Base-by-base conservation (phyloP, 2,113 vertebrate genomes). In the Bubo bubo region DNA sequence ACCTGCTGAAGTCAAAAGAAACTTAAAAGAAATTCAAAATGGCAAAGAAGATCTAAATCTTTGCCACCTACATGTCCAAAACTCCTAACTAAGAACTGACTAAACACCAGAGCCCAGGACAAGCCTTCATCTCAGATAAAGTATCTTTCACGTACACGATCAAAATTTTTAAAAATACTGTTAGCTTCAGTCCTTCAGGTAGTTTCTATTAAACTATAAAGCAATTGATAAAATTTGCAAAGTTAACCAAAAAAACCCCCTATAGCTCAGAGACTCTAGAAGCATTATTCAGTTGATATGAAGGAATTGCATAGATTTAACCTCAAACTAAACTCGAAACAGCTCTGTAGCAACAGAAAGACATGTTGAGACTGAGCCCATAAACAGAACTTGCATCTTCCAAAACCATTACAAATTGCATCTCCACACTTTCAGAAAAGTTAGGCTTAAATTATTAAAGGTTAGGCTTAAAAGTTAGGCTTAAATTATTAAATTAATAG, bases 1-100 rank as follows among this genome's bases (percentile, higher is more conserved):
- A 86, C 49, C 67, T 49, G 53, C 74, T 94, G 45, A 93, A 96
- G 71, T 79, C 26, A 93, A 95, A 96, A 64, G 41, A 82, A 95
- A 79, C 64, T 63, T 71, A 16, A 80, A 80, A 86, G 53, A 79
- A 86, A 95, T 35, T 50, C 28, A 90, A 84, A 95, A 80, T 52
- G 72, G 59, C 32, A 64, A 92, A 85, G 34, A 70, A 20, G 50
- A 88, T 68, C 41, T 86, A 80, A 81, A 90, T 53, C 64, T 67
- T 58, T 76, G 60, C 17, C 28, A 95, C 17, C 62, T 39, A 49
- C 22, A 60, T 17, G 53, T 59, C 60, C 47, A 91, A 72, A 95
- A 92, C 81, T 59, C 37, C 39, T 90, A 94, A 68, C 50, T 80
- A 55, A 66, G 28, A 22, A 34, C 34, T 77, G 43, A 59, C 47